phyloP scores from a whole-genome alignment of 2,888 invertebrate species.

The Ashinkailepas kermadecensis region DNA sequence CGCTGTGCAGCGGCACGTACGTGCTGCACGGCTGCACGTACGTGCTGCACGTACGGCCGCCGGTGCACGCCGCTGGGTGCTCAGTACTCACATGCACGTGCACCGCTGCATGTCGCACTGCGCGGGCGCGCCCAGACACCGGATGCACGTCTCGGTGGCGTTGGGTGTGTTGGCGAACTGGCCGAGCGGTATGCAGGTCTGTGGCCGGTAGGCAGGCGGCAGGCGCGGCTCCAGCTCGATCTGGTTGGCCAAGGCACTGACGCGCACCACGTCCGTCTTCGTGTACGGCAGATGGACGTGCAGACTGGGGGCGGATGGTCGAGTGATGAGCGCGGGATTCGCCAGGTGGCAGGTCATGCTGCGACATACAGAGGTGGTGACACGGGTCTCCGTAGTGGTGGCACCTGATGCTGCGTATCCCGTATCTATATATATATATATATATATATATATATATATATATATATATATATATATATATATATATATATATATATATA shows the following conservation, averaged over 20 bases:
- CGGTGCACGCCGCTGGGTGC: too few relatives aligned
- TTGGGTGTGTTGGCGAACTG: not conserved
- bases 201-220: conserved; percentile 21
- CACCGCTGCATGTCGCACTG: conserved; percentile 65
- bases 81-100: conserved; percentile 35
- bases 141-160: conserved; percentile 67
- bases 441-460: too few relatives aligned
- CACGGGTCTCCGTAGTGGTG: too few relatives aligned
- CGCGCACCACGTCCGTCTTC: not conserved
- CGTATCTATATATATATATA: too few relatives aligned
- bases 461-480: too few relatives aligned
- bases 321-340: not conserved
- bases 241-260: not conserved
- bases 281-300: not conserved
- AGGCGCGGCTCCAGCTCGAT: not conserved
- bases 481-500: too few relatives aligned
- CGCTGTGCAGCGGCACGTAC: too few relatives aligned
- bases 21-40: too few relatives aligned
- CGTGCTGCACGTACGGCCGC: too few relatives aligned
- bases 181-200: conserved; percentile 29
- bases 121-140: conserved; percentile 71
- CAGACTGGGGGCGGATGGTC: not conserved
- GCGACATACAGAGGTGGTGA: too few relatives aligned
- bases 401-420: too few relatives aligned
- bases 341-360: too few relatives aligned